Conservation (phyloP, 2,888 invertebrate species). For the Macaria liturata region DNA sequence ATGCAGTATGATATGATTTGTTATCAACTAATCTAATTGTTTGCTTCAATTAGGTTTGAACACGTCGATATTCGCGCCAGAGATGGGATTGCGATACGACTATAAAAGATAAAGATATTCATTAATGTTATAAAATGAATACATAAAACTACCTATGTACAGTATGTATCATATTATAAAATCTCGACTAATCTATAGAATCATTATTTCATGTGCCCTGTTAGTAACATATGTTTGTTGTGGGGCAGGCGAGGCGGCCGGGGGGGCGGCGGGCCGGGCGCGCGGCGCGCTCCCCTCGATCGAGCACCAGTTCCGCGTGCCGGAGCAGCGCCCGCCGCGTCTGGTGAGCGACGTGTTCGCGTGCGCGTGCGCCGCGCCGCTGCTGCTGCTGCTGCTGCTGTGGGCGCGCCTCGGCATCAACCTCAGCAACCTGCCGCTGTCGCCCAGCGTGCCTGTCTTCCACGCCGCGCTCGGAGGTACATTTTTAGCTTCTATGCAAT, state of each 20-base stretch:
- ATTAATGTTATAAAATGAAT: too few species aligned
- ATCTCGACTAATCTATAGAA: too few species aligned
- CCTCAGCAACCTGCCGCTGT: constrained; percentile 90
- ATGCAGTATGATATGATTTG: too few species aligned
- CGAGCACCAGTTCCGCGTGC: constrained; percentile 93
- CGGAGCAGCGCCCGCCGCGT: constrained; percentile 95
- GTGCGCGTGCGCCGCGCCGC: constrained; percentile 90
- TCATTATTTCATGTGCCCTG: too few species aligned
- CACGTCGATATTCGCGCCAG: too few species aligned
- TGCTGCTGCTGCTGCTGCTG: constrained; percentile 91
- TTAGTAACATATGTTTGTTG: neutral
- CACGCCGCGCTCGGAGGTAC: constrained; percentile 93
- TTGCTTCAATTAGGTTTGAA: too few species aligned
- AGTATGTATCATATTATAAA: too few species aligned
- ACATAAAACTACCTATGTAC: too few species aligned
- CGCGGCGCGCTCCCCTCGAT: constrained; percentile 84
- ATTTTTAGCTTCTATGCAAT: too few species aligned
- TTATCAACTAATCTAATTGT: too few species aligned
- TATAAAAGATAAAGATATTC: too few species aligned
- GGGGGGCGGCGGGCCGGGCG: neutral
- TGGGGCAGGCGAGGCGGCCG: neutral
- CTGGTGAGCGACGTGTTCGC: constrained; percentile 96
- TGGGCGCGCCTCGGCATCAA: constrained; percentile 96
- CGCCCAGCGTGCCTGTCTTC: constrained; percentile 93
- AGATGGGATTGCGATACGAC: too few species aligned